Evolutionary conservation across 2,797 vertebrate species (phyloP).

Genomic region (Ibycter americanus): DNA sequence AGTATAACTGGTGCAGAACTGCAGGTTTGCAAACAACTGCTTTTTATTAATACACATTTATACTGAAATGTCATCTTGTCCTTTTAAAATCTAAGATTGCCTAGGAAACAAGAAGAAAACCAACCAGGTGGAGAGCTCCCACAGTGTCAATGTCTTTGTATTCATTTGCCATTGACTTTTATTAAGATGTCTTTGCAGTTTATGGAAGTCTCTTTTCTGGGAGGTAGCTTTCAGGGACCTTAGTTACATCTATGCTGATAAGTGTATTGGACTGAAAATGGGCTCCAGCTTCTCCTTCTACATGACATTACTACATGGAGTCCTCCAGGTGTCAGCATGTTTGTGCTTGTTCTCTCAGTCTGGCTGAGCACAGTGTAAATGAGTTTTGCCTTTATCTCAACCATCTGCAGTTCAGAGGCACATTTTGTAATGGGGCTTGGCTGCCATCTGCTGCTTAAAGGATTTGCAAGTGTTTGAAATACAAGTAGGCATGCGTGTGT

Average conservation of each 20-base stretch:
- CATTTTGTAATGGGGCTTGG: background rate
- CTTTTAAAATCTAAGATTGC: background rate
- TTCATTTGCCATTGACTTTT: background rate
- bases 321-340: constrained; percentile 52
- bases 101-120: background rate
- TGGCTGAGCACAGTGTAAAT: background rate
- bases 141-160: background rate
- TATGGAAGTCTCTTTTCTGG: background rate
- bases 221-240: background rate
- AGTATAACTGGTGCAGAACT: background rate
- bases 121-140: constrained; percentile 10
- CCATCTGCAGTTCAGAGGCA: background rate
- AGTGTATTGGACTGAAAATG: background rate
- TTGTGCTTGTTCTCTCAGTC: background rate
- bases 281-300: background rate
- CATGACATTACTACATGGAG: background rate
- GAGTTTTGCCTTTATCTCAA: background rate
- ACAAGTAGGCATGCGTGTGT: background rate
- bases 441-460: constrained; percentile 65
- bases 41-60: background rate
- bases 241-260: background rate
- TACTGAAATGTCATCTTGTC: background rate
- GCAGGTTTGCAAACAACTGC: background rate
- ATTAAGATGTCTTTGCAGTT: background rate
- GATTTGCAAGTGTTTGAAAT: background rate